These are phyloP conservation scores for Drosophila nasuta DNA, from an alignment of 1,140 invertebrate genomes.

Conservation along the genomic window DNA sequence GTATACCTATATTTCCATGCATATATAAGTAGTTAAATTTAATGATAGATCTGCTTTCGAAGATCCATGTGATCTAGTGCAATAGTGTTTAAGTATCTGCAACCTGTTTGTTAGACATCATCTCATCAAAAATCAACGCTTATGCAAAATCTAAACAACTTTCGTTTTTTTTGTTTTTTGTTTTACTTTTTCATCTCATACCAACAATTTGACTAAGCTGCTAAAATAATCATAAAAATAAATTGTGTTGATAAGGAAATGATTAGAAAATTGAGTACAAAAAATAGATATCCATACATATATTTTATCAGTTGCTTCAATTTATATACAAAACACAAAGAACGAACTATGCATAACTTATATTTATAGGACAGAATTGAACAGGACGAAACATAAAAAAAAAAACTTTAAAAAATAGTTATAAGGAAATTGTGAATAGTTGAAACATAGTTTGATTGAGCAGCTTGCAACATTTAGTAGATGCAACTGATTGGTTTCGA, in stretches of 20 bases:
- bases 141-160: slow-evolving; percentile 44
- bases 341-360: slow-evolving; percentile 28
- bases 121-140: slow-evolving; percentile 44
- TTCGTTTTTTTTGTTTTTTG: not conserved
- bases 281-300: not conserved
- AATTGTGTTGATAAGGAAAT: slow-evolving; percentile 3
- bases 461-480: slow-evolving; percentile 12
- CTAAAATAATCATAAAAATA: slow-evolving; percentile 36
- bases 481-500: slow-evolving; percentile 21
- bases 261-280: not conserved
- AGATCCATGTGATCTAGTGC: slow-evolving; percentile 42
- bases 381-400: slow-evolving; percentile 11
- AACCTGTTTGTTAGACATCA: slow-evolving; percentile 35
- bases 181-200: slow-evolving; percentile 5
- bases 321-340: slow-evolving; percentile 23
- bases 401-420: slow-evolving; percentile 21
- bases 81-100: slow-evolving; percentile 54
- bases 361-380: slow-evolving; percentile 47
- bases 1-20: slow-evolving; percentile 26
- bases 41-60: slow-evolving; percentile 23
- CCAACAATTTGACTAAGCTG: slow-evolving; percentile 75
- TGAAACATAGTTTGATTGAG: slow-evolving; percentile 52
- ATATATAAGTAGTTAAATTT: slow-evolving; percentile 21
- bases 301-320: slow-evolving; percentile 9
- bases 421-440: slow-evolving; percentile 30